These are phyloP conservation scores for Achroia grisella DNA, from an alignment of 1,140 invertebrate species.

Conservation along the genomic window DNA sequence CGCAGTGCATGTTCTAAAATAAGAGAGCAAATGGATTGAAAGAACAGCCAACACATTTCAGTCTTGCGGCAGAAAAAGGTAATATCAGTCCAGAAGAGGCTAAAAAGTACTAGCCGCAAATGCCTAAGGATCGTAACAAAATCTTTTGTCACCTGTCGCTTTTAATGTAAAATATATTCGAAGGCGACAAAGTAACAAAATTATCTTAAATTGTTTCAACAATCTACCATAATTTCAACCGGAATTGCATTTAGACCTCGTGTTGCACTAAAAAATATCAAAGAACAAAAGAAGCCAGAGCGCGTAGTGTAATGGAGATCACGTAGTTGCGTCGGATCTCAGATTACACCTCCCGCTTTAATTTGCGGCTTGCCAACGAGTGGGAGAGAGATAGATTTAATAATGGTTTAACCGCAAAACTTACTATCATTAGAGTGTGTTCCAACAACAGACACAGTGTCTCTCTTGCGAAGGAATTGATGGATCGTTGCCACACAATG, in stretches of 20 bases:
- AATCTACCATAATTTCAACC: constrained; percentile 1
- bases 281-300: constrained; percentile 47
- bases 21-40: too few species aligned
- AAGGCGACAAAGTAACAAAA: background rate
- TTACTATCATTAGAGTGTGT: constrained; percentile 54
- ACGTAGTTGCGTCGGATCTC: constrained; percentile 46
- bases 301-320: constrained; percentile 57
- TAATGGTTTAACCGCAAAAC: constrained; percentile 58
- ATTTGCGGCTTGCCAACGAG: constrained; percentile 26
- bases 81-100: too few species aligned
- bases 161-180: too few species aligned
- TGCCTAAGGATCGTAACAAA: too few species aligned
- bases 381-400: constrained; percentile 52
- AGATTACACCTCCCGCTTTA: constrained; percentile 44
- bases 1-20: too few species aligned
- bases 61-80: too few species aligned
- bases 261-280: constrained; percentile 30
- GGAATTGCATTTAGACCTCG: constrained; percentile 21
- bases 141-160: too few species aligned
- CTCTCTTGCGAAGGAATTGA: background rate
- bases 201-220: constrained; percentile 10
- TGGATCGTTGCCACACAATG: too few species aligned
- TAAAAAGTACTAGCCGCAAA: too few species aligned
- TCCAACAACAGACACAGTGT: constrained; percentile 34
- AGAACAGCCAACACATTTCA: too few species aligned